These are phyloP conservation scores for Oenanthe oenanthe DNA, from an alignment of 2,113 vertebrate species.

Conservation along the genomic window DNA sequence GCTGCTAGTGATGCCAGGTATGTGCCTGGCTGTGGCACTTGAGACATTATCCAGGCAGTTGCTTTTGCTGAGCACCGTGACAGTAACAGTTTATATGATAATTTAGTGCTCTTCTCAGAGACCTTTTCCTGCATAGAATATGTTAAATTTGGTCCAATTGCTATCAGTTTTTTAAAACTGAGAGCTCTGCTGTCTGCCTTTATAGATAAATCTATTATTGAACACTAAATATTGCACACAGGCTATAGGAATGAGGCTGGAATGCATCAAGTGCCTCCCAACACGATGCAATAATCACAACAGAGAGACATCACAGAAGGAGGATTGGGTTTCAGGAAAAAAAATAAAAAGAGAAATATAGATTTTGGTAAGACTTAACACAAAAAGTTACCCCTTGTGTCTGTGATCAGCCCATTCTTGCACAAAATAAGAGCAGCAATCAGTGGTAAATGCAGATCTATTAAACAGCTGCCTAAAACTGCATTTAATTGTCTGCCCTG, in stretches of 20 bases:
- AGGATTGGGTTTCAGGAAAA: neutral
- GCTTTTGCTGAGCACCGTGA: neutral
- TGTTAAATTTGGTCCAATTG: neutral
- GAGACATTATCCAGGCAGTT: neutral
- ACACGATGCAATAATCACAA: neutral
- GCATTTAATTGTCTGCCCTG: constrained; percentile 54
- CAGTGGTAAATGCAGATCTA: constrained; percentile 55
- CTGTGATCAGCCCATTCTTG: constrained; percentile 18
- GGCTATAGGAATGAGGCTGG: neutral
- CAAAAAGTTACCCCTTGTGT: neutral
- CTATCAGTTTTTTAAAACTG: neutral
- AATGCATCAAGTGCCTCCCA: neutral
- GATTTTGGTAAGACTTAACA: neutral
- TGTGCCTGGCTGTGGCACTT: neutral
- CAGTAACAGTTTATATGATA: neutral
- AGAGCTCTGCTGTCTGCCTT: neutral
- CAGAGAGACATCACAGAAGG: neutral
- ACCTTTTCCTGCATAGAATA: neutral
- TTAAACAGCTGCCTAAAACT: constrained; percentile 66
- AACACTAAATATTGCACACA: neutral
- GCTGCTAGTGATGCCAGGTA: neutral
- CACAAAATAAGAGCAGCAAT: constrained; percentile 51
- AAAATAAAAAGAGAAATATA: neutral
- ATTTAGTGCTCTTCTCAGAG: neutral
- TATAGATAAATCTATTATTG: neutral